phyloP scores from a whole-genome alignment of 2,113 vertebrate genomes.

The Pungitius pungitius region DNA sequence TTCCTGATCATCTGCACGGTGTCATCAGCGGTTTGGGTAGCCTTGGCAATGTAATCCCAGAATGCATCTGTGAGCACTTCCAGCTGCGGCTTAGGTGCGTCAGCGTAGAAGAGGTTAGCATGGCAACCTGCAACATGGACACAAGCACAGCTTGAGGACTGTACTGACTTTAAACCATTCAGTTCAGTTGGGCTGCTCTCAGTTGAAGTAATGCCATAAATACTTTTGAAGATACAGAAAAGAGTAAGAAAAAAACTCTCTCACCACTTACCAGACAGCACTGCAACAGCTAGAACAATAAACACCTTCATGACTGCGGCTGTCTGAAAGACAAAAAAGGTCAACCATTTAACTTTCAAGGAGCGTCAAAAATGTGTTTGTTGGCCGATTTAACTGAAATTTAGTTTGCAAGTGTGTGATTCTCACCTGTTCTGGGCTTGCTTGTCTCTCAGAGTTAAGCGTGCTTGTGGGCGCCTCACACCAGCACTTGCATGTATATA shows the following conservation, averaged over 20 bases:
- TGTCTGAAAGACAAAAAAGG: constrained; percentile 40
- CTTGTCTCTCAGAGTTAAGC: constrained; percentile 28
- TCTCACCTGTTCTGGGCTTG: constrained; percentile 63
- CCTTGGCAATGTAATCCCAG: constrained; percentile 82
- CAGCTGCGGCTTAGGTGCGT: constrained; percentile 79
- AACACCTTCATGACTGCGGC: constrained; percentile 71
- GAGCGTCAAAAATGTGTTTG: not conserved
- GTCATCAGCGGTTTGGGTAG: constrained; percentile 80
- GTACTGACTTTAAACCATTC: not conserved
- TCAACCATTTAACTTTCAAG: constrained; percentile 3
- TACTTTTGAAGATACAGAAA: not conserved
- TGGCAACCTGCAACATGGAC: constrained; percentile 72
- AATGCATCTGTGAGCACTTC: constrained; percentile 81
- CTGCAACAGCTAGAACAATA: constrained; percentile 60
- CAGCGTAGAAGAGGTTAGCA: constrained; percentile 79
- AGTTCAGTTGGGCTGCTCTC: not conserved
- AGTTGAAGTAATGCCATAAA: not conserved
- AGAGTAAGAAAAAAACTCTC: not conserved
- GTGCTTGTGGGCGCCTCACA: constrained; percentile 34
- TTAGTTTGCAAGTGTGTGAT: not conserved
- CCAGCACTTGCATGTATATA: constrained; percentile 56
- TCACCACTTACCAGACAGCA: constrained; percentile 73
- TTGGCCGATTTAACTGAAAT: not conserved
- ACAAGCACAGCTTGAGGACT: not conserved
- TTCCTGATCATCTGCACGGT: constrained; percentile 80